Evolutionary conservation across 1,140 invertebrate species (phyloP), one percentile per base, ranked within the genome.

Genomic region (Drosophila eugracilis): DNA sequence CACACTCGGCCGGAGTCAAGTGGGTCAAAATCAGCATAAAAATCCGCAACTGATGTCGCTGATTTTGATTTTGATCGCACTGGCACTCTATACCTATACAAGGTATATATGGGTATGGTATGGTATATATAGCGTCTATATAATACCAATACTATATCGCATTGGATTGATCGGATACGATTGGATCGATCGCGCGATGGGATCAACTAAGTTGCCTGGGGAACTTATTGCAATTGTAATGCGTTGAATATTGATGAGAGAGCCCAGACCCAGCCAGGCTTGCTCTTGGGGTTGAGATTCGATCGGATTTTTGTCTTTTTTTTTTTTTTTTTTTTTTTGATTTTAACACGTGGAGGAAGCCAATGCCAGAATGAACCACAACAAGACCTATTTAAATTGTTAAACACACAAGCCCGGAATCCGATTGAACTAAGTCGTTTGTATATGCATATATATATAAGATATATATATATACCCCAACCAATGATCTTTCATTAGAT

Each of bases 11-110:
- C 21, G 50, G 71, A 83, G 83, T 86, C 78, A 86, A 86, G 62
- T 86, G 78, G 83, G 83, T 86, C 78, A 83, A 86, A 88, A 86
- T 88, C 83, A 86, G 84, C 78, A 86, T 86, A 86, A 78, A 86
- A 88, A 86, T 86, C 78, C 83, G 78, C 65, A 72, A 81, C 70
- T 78, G 84, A 83, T 78, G 74, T 53, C 37, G 60, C 65, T 67
- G 65, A 80, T 74, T n/a, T n/a, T n/a, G n/a, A n/a, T n/a, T n/a
- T 72, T 42, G 78, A 88, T 86, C 69, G 54, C 60, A 66, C 59
- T 39, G 12, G 30, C 30, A 4, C n/a, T n/a, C n/a, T n/a, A n/a
- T n/a, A n/a, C n/a, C n/a, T n/a, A n/a, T n/a, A 4, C 30, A 21
- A 19, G 30, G 45, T 45, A 30, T 37, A 34, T 30, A n/a, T n/a